A percentile compares a stretch with the other conserved stretches of the same genome.
These are phyloP conservation scores for Mellilla xanthometata DNA, from an alignment of 2,888 invertebrate genomes.

Conservation along the genomic window DNA sequence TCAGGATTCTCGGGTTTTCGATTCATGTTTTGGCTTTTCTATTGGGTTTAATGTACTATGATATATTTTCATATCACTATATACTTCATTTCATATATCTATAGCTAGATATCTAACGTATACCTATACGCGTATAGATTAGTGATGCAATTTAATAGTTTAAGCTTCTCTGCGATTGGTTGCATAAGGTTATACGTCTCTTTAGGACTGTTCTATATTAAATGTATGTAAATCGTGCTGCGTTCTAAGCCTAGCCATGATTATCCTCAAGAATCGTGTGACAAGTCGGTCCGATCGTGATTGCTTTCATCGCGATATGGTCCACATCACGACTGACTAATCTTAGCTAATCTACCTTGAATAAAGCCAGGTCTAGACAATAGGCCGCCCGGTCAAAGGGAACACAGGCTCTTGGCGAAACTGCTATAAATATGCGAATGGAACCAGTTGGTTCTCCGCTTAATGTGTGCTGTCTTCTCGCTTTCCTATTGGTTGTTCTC, in stretches of 20 bases:
- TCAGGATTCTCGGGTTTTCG: too few species aligned
- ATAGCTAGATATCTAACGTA: too few species aligned
- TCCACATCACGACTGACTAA: constrained; percentile 56
- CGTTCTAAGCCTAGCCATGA: constrained; percentile 35
- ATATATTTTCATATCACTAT: too few species aligned
- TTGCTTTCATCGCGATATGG: constrained; percentile 68
- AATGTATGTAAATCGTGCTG: constrained; percentile 27
- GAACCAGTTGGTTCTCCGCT: constrained; percentile 9
- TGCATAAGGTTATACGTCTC: constrained; percentile 1
- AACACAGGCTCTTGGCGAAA: constrained; percentile 25
- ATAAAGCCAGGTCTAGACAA: constrained; percentile 26
- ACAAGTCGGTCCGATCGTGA: constrained; percentile 58
- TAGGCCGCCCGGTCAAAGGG: constrained; percentile 20
- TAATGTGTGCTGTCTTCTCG: not conserved
- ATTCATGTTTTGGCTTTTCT: too few species aligned
- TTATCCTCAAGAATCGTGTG: constrained; percentile 46
- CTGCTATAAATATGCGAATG: constrained; percentile 23
- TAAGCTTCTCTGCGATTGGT: too few species aligned
- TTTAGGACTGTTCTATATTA: constrained; percentile 6
- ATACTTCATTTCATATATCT: too few species aligned
- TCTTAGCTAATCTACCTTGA: constrained; percentile 44
- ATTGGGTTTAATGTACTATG: too few species aligned
- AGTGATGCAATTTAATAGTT: too few species aligned
- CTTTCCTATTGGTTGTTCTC: constrained; percentile 22
- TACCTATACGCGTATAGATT: too few species aligned